Conservation (phyloP, 2,888 invertebrate species). For the Loripinus fragilis region DNA sequence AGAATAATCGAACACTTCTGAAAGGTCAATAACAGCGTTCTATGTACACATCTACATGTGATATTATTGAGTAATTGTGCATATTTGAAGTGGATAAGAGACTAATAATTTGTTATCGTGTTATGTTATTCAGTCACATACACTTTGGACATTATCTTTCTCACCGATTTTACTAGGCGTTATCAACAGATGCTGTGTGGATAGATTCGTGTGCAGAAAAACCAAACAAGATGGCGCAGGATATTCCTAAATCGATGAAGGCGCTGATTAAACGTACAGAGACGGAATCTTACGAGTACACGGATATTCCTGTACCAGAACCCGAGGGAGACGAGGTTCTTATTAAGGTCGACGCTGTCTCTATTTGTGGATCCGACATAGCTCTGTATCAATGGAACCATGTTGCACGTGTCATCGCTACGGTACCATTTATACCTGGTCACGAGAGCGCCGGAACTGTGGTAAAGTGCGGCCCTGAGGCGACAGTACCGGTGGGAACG, state of each 20-base stretch:
- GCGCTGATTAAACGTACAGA: constrained; percentile 75
- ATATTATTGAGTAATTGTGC: no score
- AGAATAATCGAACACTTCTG: no score
- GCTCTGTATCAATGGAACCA: constrained; percentile 78
- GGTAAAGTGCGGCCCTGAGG: constrained; percentile 77
- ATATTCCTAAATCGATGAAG: constrained; percentile 69
- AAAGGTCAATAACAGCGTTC: no score
- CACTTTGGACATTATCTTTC: no score
- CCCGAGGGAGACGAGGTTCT: constrained; percentile 75
- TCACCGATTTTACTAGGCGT: no score
- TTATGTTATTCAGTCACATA: no score
- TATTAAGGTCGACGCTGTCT: constrained; percentile 76
- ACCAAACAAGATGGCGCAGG: constrained; percentile 34
- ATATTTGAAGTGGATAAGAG: no score
- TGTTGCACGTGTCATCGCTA: constrained; percentile 77
- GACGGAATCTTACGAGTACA: constrained; percentile 72
- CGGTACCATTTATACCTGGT: constrained; percentile 80
- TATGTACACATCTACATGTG: no score
- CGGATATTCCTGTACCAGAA: constrained; percentile 72
- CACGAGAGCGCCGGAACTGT: constrained; percentile 80
- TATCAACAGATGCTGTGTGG: background rate
- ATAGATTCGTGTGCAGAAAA: background rate
- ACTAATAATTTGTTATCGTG: no score
- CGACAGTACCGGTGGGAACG: constrained; percentile 70
- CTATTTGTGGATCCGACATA: constrained; percentile 80